phyloP scores from a whole-genome alignment of 92 coral and sea anemone species.

The Zoanthus sociatus region DNA sequence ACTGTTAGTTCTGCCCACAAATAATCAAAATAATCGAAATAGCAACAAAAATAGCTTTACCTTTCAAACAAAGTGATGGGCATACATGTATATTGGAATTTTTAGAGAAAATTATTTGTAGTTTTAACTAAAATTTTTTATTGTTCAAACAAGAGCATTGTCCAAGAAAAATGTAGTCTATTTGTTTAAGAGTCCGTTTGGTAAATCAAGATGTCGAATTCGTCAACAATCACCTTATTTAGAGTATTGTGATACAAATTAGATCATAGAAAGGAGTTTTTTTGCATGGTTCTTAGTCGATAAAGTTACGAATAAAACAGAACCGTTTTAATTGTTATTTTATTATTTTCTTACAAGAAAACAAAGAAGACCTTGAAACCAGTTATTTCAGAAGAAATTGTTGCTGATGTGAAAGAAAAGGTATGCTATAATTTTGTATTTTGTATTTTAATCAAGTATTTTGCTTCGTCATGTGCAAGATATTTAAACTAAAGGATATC shows the following conservation, averaged over 20 bases:
- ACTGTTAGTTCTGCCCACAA: too few species aligned
- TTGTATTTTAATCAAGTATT: not conserved
- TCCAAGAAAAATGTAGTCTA: too few species aligned
- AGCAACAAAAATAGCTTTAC: too few species aligned
- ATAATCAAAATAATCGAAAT: too few species aligned
- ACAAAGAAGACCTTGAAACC: slow-evolving; percentile 95
- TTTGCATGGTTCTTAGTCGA: not conserved
- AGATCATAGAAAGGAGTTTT: too few species aligned
- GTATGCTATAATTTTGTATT: slow-evolving; percentile 47
- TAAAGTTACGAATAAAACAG: not conserved
- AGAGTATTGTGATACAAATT: not conserved
- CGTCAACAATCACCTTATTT: not conserved
- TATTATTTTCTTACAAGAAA: slow-evolving; percentile 65
- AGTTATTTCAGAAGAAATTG: slow-evolving; percentile 94
- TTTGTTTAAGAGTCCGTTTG: too few species aligned
- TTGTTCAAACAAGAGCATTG: too few species aligned
- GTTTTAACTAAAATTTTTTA: too few species aligned
- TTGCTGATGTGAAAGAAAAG: slow-evolving; percentile 90
- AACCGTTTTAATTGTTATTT: not conserved
- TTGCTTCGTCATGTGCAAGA: not conserved
- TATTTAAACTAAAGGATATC: not conserved
- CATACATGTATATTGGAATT: too few species aligned
- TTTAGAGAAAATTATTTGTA: too few species aligned
- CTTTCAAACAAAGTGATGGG: too few species aligned
- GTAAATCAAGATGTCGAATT: too few species aligned